Base-by-base conservation (phyloP, 2,888 invertebrate genomes). In the Liodrosophila aerea region DNA sequence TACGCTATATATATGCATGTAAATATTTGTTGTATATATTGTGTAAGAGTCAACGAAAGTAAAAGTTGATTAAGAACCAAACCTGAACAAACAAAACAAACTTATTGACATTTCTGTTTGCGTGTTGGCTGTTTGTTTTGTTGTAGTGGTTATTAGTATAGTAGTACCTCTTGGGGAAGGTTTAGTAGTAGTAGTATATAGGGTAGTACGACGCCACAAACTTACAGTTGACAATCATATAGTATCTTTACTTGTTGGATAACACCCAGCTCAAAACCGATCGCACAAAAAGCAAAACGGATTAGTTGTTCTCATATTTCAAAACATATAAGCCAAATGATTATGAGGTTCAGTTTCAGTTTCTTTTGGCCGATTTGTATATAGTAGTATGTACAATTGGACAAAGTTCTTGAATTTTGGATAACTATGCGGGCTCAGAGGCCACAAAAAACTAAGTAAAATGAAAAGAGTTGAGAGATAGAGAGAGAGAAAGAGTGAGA, bases 231-330 rank as follows among this genome's bases (percentile, higher is more conserved):
- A 51, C 8, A 53, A 45, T 45, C 9, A 18, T 16, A 39, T n/a
- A n/a, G 41, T 39, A 29, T 59, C 31, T 22, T 47, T 46, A 41
- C 43, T 49, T 47, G 43, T 40, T 27, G 15, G 5, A 46, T 63
- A 64, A 81, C 86, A 87, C 87, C 87, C 87, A 87, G 87, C 87
- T 87, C 87, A 87, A 87, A 87, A 87, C 72, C 76, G 70, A 64
- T 73, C 64, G 66, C 63, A 65, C 76, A 86, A 87, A 86, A 86
- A 81, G 72, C 74, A 87, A 86, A 86, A 78, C 45, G 52, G 60
- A 50, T 54, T 57, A 27, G 36, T 12, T 27, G 4, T 5, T 12
- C 9, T 7, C 16, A 40, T 30, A 41, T 34, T 47, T 51, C 46
- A 49, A 34, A 40, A 50, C 18, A 9, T n/a, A n/a, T n/a, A n/a